Base-by-base conservation (phyloP, 2,113 vertebrate species). In the Macheiramphus alcinus region DNA sequence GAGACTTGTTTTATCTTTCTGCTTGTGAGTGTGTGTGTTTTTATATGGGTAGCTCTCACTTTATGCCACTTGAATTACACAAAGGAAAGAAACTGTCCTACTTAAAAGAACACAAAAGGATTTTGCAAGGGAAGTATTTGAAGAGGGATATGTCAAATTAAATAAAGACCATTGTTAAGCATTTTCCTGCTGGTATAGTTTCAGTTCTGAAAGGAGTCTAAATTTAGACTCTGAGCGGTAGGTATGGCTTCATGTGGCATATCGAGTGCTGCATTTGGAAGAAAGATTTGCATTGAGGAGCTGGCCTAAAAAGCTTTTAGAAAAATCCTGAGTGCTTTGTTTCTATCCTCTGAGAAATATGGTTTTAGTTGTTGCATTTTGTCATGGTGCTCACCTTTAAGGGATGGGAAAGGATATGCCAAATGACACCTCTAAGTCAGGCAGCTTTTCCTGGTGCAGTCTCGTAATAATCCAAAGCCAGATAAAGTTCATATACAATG, bases 131-230 rank as follows among this genome's bases (percentile, higher is more conserved):
- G 25, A 90, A 83, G 61, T 88, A 42, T 61, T 82, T 43, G 12
- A 95, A 94, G 80, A 93, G 56, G 88, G 31, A 80, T 73, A 52
- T 91, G 91, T 88, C 97, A 96, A 90, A 93, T 90, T 83, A 90
- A 86, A 94, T 86, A 86, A 96, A 96, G 74, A 53, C 74, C 75
- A 74, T 84, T 89, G 70, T 97, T 80, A 89, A 92, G 68, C 1
- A 0, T 13, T 50, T 88, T 95, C 92, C 29, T 52, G 88, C 53
- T 29, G 29, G 36, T 79, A 83, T 78, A 74, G 66, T 95, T 95
- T 86, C 62, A 71, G 53, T 90, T 75, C 81, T 88, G 73, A 90
- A 92, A 58, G 80, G 71, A 95, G 27, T 87, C 93, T 96, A 97
- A 95, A 96, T 97, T 96, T 95, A 97, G 81, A 68, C 80, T 70